Conservation (phyloP, 2,888 invertebrate species). For the Ceramica pisi region DNA sequence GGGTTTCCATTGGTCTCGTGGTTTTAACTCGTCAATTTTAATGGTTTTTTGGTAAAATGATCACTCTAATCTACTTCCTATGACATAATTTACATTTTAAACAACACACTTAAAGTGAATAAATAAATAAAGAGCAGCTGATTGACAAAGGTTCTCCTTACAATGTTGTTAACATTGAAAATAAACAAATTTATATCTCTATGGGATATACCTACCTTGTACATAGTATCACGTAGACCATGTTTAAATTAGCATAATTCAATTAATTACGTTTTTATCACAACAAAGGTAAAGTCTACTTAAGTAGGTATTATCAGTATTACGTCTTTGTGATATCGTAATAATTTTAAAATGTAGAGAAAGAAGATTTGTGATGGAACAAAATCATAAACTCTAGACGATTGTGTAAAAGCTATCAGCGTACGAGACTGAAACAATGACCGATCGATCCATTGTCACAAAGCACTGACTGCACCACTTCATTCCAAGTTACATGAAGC, state of each 20-base stretch:
- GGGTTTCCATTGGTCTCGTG: slow-evolving; percentile 18
- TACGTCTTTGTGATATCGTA: not conserved
- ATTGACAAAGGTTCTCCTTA: slow-evolving; percentile 26
- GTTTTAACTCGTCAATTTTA: slow-evolving; percentile 16
- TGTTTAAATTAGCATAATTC: slow-evolving; percentile 47
- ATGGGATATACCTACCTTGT: slow-evolving; percentile 30
- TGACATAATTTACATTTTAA: slow-evolving; percentile 38
- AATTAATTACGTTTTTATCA: slow-evolving; percentile 28
- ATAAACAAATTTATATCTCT: slow-evolving; percentile 32
- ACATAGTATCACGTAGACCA: slow-evolving; percentile 46
- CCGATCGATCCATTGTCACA: slow-evolving; percentile 13
- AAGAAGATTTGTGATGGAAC: not conserved
- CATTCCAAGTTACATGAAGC: not conserved
- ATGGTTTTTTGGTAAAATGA: slow-evolving; percentile 18
- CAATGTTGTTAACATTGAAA: slow-evolving; percentile 45
- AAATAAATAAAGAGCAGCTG: slow-evolving; percentile 55
- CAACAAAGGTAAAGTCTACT: slow-evolving; percentile 18
- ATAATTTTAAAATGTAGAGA: not conserved
- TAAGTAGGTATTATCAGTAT: slow-evolving; percentile 13
- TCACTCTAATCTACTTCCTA: slow-evolving; percentile 36
- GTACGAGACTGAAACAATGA: not conserved
- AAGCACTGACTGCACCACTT: not conserved
- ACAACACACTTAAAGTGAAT: slow-evolving; percentile 10
- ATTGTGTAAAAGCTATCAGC: not conserved
- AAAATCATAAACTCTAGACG: not conserved